Evolutionary conservation across 1,140 invertebrate species (phyloP).

Genomic region (Caerostris extrusa): DNA sequence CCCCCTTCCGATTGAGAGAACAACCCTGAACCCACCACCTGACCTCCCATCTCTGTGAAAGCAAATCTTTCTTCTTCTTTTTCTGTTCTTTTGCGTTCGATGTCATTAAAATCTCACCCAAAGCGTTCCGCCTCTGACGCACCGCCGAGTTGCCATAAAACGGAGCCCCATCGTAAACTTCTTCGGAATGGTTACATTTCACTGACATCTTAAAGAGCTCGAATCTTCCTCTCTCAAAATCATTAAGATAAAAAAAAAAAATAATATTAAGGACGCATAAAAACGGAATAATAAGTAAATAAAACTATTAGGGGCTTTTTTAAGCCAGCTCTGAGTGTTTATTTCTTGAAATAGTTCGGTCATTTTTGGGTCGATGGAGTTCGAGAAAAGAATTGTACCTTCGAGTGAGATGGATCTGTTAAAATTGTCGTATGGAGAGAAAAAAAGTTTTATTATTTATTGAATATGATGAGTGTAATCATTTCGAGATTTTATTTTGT

Average conservation of each 20-base stretch:
- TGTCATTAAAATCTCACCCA: slow-evolving; percentile 27
- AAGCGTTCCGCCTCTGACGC: slow-evolving; percentile 10
- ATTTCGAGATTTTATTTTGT: too few species aligned
- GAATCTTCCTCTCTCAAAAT: neutral
- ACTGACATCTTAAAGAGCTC: neutral
- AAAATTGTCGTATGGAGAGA: too few species aligned
- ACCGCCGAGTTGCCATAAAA: neutral
- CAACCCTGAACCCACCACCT: slow-evolving; percentile 29
- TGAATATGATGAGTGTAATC: too few species aligned
- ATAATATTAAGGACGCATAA: too few species aligned
- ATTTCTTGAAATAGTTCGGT: too few species aligned
- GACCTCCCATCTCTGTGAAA: slow-evolving; percentile 33
- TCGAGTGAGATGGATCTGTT: too few species aligned
- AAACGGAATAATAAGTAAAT: too few species aligned
- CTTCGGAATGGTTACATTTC: neutral
- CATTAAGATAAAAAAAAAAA: neutral
- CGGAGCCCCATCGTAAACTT: neutral
- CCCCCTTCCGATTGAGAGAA: slow-evolving; percentile 29
- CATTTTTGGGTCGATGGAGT: too few species aligned
- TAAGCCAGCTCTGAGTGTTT: too few species aligned
- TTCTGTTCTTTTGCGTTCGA: neutral
- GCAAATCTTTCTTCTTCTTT: neutral
- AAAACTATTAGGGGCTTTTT: too few species aligned
- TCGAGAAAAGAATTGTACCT: too few species aligned
- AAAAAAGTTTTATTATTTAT: too few species aligned